phyloP scores from a whole-genome alignment of 2,888 invertebrate species.

The Heliconius ismenius region DNA sequence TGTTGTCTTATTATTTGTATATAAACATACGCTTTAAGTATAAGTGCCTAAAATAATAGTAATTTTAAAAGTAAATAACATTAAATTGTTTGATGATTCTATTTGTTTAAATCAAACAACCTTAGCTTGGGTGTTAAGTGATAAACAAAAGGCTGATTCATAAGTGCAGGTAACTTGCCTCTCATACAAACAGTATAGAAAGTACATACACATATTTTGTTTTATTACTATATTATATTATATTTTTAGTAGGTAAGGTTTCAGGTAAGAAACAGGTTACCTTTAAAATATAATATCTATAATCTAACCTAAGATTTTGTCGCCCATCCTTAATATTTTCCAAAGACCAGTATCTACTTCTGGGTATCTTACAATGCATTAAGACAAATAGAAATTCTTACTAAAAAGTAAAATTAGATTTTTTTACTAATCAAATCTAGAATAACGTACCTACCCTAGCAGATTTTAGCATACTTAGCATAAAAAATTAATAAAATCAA shows the following conservation, averaged over 20 bases:
- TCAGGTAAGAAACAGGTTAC: too few species aligned
- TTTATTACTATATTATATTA: background rate
- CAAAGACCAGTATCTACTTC: too few species aligned
- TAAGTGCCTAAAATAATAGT: slow-evolving; percentile 5
- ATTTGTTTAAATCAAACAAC: slow-evolving; percentile 8
- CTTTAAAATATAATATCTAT: too few species aligned
- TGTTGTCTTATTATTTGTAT: background rate
- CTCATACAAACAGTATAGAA: background rate
- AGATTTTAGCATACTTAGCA: background rate
- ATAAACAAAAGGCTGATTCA: slow-evolving; percentile 14
- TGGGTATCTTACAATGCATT: too few species aligned
- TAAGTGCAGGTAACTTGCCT: background rate
- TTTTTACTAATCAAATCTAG: too few species aligned
- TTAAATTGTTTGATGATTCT: slow-evolving; percentile 1
- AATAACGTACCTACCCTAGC: too few species aligned
- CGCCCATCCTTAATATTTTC: too few species aligned
- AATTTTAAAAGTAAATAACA: slow-evolving; percentile 6
- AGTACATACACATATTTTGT: background rate
- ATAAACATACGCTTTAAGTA: background rate
- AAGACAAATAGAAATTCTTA: too few species aligned
- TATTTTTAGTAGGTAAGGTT: background rate
- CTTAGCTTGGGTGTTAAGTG: slow-evolving; percentile 1
- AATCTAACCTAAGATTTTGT: too few species aligned
- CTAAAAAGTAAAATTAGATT: too few species aligned
- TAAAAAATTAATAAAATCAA: background rate